Percentiles rank a stretch among this genome's conserved stretches.
Evolutionary conservation across 2,888 invertebrate genomes (phyloP).

Genomic region (Synergus umbraculus): DNA sequence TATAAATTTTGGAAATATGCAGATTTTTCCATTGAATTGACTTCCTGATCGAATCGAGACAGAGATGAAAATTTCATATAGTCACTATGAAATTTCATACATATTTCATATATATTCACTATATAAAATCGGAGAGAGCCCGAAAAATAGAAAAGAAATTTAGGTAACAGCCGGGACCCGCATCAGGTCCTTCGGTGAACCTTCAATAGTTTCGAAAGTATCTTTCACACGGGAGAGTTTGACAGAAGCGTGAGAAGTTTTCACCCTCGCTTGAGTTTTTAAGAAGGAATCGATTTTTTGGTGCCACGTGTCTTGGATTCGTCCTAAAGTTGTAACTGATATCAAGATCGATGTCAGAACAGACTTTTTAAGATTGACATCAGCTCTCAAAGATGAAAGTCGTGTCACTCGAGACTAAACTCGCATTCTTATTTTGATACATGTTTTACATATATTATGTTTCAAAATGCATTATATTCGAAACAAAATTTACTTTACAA

Average conservation of each 20-base stretch:
- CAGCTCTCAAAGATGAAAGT: slow-evolving; percentile 8
- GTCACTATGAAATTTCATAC: neutral
- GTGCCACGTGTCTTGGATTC: slow-evolving; percentile 41
- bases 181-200: slow-evolving; percentile 53
- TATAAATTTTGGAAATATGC: no score
- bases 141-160: neutral
- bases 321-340: slow-evolving; percentile 21
- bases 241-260: slow-evolving; percentile 59
- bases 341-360: neutral
- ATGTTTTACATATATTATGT: neutral
- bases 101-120: no score
- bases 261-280: slow-evolving; percentile 47
- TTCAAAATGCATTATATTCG: neutral
- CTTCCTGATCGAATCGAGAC: neutral
- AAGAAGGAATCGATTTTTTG: slow-evolving; percentile 45
- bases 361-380: neutral
- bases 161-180: slow-evolving; percentile 56
- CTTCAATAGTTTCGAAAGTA: slow-evolving; percentile 53
- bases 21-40: slow-evolving; percentile 6
- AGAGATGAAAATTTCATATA: slow-evolving; percentile 27
- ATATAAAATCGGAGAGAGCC: no score
- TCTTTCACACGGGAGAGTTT: slow-evolving; percentile 63
- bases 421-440: neutral
- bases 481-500: no score
- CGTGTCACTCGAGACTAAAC: neutral